Evolutionary conservation across 2,797 vertebrate species (phyloP), one percentile per base, ranked within the genome.

Genomic region (Salmo trutta): DNA sequence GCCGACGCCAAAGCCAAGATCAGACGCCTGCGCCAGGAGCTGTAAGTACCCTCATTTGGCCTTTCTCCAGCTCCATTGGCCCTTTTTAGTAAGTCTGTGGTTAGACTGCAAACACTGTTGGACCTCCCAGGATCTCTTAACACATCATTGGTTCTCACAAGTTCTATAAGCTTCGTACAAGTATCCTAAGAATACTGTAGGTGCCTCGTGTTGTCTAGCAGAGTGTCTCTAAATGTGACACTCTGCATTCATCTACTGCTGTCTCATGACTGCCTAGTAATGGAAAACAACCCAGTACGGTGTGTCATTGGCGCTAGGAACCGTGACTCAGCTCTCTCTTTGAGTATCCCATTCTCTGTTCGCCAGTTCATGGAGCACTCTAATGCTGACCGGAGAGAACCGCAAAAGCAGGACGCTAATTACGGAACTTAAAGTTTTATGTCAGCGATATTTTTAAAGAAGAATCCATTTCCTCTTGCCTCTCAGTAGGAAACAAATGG

Each of bases 1-100:
- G 98, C 98, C 6, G 98, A 99, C 56, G 97, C 97, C 87, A 99
- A 99, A 87, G 97, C 98, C 82, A 97, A 96, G 90, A 97, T 98
- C 89, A 93, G 98, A 85, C 93, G 98, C 71, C 95, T 99, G 64
- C 95, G 98, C 36, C 97, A 99, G 86, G 98, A 98, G 89, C 94
- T 99, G 97, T 99, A 90, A 98, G 98, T 97, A 85, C 68, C 70
- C 0, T 21, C 0, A 52, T 19, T 47, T 71, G 71, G 24, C 52
- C 17, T 52, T 53, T 17, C 24, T 47, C 4, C 72, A 54, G 2
- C 17, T 5, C 47, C 36, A 71, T 24, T 71, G 70, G 70, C 14
- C 21, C 10, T 21, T 41, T 21, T 4, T 12, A 70, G 69, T 15
- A 16, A 33, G 36, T 27, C 19, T 65, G n/a, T 27, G n/a, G 62